A percentile compares a stretch with the other conserved stretches of the same genome.
Evolutionary conservation across 1,140 invertebrate genomes (phyloP).

Genomic region (Aricia agestis): DNA sequence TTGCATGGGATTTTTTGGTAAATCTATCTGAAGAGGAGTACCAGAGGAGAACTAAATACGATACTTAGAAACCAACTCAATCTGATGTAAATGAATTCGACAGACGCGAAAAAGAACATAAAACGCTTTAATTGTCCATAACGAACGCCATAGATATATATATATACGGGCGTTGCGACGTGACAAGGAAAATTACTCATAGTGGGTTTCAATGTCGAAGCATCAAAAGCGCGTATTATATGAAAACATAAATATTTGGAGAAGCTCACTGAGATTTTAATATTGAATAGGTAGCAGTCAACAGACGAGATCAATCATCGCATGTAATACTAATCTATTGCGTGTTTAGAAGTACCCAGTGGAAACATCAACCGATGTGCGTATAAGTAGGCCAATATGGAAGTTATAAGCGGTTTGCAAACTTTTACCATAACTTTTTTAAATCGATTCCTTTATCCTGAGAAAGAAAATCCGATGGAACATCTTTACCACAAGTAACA

Average conservation of each 20-base stretch:
- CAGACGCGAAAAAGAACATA: constrained; percentile 26
- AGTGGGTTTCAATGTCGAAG: constrained; percentile 27
- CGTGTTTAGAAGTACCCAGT: neutral
- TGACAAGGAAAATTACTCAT: constrained; percentile 19
- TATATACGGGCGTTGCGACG: constrained; percentile 21
- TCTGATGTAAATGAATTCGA: constrained; percentile 22
- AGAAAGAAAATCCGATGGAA: too few relatives aligned
- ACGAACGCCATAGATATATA: constrained; percentile 21
- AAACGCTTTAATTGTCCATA: constrained; percentile 27
- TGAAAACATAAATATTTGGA: constrained; percentile 24
- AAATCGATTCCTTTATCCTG: too few relatives aligned
- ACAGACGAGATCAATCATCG: constrained; percentile 4
- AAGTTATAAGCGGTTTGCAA: too few relatives aligned
- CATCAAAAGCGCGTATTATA: constrained; percentile 22
- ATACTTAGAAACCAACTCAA: constrained; percentile 19
- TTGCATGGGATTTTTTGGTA: neutral
- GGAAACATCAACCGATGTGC: too few relatives aligned
- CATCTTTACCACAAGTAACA: too few relatives aligned
- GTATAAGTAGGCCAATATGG: too few relatives aligned
- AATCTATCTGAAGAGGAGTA: too few relatives aligned
- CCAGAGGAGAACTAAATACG: neutral
- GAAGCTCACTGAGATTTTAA: constrained; percentile 18
- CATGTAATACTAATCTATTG: neutral
- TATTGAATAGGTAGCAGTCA: constrained; percentile 2
- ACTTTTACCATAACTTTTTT: too few relatives aligned